Evolutionary conservation across 2,113 vertebrate species (phyloP).

Genomic region (Lycocorax pyrrhopterus): DNA sequence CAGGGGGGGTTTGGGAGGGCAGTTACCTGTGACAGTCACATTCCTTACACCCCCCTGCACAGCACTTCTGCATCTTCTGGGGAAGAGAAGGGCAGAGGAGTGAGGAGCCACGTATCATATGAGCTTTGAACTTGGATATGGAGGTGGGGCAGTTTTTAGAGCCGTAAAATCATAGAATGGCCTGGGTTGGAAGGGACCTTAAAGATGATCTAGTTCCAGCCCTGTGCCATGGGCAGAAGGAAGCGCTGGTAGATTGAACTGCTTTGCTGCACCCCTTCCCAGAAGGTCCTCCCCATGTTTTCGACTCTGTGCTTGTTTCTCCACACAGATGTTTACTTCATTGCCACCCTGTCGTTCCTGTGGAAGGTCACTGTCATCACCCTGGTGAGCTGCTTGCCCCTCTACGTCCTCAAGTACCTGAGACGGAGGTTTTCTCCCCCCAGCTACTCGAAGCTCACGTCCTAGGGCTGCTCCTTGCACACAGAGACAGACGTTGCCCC

Average conservation of each 20-base stretch:
- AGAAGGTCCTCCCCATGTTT: rapidly evolving
- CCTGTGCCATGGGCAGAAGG: not conserved
- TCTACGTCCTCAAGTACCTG: slow-evolving; percentile 97
- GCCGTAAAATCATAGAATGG: not conserved
- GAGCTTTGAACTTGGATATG: not conserved
- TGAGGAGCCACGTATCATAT: not conserved
- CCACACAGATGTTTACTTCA: slow-evolving; percentile 91
- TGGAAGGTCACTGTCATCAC: slow-evolving; percentile 98
- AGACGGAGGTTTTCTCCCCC: slow-evolving; percentile 93
- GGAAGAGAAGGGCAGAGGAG: not conserved
- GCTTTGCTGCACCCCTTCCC: not conserved
- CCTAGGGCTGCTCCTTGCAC: slow-evolving; percentile 68
- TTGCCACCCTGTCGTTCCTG: slow-evolving; percentile 89
- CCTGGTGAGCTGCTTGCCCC: slow-evolving; percentile 94
- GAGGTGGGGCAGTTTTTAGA: not conserved
- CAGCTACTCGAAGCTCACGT: slow-evolving; percentile 95
- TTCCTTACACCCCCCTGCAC: not conserved
- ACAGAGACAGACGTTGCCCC: not conserved
- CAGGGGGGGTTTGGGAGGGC: not conserved
- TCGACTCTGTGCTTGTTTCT: not conserved
- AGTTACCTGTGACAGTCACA: not conserved
- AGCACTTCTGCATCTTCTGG: not conserved
- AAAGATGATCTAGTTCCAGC: rapidly evolving
- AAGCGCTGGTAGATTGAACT: not conserved
- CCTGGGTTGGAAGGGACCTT: not conserved